Conservation (phyloP, 2,113 vertebrate species). For the Pseudonaja textilis region DNA sequence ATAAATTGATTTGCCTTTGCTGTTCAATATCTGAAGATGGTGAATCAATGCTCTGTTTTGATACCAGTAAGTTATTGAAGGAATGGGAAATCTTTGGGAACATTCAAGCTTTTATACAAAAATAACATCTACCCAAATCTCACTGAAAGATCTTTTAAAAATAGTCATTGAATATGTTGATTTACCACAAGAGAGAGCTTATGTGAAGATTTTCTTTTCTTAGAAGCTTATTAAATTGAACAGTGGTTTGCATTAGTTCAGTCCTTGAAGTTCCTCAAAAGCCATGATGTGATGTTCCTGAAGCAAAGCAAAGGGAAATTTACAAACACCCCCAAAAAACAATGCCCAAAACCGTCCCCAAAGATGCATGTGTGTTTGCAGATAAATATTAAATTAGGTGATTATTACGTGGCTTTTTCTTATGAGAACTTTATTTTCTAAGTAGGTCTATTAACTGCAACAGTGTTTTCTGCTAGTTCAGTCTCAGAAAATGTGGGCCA, state of each 20-base stretch:
- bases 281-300: not conserved
- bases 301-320: not conserved
- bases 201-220: not conserved
- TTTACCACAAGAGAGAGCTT: not conserved
- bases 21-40: not conserved
- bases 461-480: not conserved
- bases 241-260: not conserved
- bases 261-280: not conserved
- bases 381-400: not conserved
- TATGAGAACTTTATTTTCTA: not conserved
- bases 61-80: not conserved
- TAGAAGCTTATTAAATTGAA: not conserved
- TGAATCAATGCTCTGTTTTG: not conserved
- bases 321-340: not conserved
- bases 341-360: not conserved
- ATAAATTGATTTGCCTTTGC: not conserved
- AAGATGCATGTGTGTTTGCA: not conserved
- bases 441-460: not conserved
- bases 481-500: not conserved
- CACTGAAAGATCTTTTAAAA: not conserved
- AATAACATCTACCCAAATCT: not conserved
- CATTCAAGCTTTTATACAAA: not conserved
- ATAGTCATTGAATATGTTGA: not conserved
- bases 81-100: not conserved
- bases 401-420: not conserved